Evolutionary conservation across 2,888 invertebrate genomes (phyloP).

Genomic region (Sylvicola cinctus): DNA sequence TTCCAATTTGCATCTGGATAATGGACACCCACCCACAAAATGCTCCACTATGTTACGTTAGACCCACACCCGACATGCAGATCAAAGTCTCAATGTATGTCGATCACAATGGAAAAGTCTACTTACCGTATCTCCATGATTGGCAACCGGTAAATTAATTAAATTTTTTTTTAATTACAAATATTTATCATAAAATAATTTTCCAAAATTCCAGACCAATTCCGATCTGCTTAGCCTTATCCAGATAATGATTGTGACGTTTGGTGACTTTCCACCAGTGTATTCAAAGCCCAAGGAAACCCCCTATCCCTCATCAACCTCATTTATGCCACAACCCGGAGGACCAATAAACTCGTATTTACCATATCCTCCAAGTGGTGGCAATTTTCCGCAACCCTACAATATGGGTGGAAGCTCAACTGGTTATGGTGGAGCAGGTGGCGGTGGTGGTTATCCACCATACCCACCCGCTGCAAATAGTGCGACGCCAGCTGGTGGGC

Average conservation of each 20-base stretch:
- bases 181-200: slow-evolving; percentile 3
- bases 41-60: slow-evolving; percentile 87
- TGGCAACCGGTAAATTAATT: slow-evolving; percentile 49
- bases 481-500: slow-evolving; percentile 10
- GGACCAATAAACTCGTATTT: slow-evolving; percentile 18
- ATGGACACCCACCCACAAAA: slow-evolving; percentile 95
- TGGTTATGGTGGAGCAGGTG: too few species aligned
- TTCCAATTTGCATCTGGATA: slow-evolving; percentile 90
- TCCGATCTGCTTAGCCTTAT: slow-evolving; percentile 79
- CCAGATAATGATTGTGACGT: slow-evolving; percentile 76
- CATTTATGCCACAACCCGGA: slow-evolving; percentile 24
- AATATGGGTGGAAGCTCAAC: too few species aligned
- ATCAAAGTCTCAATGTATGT: slow-evolving; percentile 90
- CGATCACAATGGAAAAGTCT: slow-evolving; percentile 87
- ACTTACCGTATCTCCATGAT: slow-evolving; percentile 88
- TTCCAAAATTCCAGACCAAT: slow-evolving; percentile 14
- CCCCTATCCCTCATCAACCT: slow-evolving; percentile 31
- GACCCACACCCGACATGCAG: slow-evolving; percentile 85
- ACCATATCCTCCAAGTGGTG: slow-evolving; percentile 34
- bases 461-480: slow-evolving; percentile 12
- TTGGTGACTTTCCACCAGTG: slow-evolving; percentile 91
- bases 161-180: slow-evolving; percentile 1
- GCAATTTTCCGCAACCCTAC: slow-evolving; percentile 27
- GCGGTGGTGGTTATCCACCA: slow-evolving; percentile 25
- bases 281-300: slow-evolving; percentile 49